Conservation (phyloP, 2,888 invertebrate species). For the Trichopoda pennipes region DNA sequence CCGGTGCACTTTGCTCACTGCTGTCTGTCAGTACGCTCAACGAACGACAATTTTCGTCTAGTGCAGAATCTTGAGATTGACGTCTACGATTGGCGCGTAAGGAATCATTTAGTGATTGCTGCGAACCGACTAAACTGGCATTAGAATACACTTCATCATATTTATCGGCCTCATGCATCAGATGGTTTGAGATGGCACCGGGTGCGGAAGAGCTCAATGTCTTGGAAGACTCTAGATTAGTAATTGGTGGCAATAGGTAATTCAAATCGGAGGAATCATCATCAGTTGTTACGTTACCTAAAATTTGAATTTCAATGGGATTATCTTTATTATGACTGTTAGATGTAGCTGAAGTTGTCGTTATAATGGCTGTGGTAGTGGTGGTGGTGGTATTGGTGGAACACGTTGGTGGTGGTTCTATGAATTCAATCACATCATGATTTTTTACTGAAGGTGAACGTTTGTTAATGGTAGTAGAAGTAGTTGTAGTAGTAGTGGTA, state of each 20-base stretch:
- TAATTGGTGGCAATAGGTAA: conserved; percentile 77
- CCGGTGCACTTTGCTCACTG: conserved; percentile 94
- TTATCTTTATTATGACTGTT: conserved; percentile 70
- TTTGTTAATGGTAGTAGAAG: conserved; percentile 71
- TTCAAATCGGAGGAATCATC: conserved; percentile 74
- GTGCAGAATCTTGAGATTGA: conserved; percentile 83
- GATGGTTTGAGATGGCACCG: conserved; percentile 85
- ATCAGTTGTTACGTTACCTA: conserved; percentile 70
- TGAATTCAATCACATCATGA: conserved; percentile 70
- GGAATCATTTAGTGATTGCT: conserved; percentile 68
- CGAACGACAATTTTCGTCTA: conserved; percentile 87
- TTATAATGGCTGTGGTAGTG: conserved; percentile 62
- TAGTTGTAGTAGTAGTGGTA: conserved; percentile 56
- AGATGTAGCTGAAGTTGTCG: conserved; percentile 64
- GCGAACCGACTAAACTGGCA: conserved; percentile 71
- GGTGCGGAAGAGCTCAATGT: conserved; percentile 92
- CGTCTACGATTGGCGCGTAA: conserved; percentile 71
- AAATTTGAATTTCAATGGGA: conserved; percentile 70
- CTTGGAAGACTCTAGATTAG: conserved; percentile 86
- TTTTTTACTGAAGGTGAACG: conserved; percentile 70
- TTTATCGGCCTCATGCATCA: conserved; percentile 70
- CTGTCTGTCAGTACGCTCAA: conserved; percentile 93
- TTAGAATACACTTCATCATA: conserved; percentile 70
- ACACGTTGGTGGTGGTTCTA: conserved; percentile 56
- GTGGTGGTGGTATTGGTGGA: conserved; percentile 59